Conservation (phyloP, 2,888 invertebrate species). For the Autographa gamma region DNA sequence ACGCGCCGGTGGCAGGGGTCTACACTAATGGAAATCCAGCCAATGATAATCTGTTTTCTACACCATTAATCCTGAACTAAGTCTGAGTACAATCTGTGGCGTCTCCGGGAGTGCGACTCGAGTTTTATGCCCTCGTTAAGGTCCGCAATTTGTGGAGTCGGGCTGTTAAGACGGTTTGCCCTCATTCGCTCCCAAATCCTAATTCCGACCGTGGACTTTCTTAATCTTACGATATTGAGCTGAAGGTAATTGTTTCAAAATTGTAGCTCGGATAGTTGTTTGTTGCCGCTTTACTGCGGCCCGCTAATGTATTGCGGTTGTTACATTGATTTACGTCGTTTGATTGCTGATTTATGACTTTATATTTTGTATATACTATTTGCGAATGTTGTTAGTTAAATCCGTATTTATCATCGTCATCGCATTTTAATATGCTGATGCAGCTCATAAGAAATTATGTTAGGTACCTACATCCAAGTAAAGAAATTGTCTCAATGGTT, state of each 20-base stretch:
- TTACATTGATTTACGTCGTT: slow-evolving; percentile 41
- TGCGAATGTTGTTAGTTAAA: neutral
- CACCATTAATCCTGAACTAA: slow-evolving; percentile 89
- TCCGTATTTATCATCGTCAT: neutral
- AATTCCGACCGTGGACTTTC: slow-evolving; percentile 87
- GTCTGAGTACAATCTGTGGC: slow-evolving; percentile 88
- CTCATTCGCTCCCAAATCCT: slow-evolving; percentile 84
- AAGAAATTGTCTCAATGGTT: slow-evolving; percentile 20
- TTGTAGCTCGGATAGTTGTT: slow-evolving; percentile 79
- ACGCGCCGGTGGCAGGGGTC: slow-evolving; percentile 88
- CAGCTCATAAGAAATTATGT: slow-evolving; percentile 2
- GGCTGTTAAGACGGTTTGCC: slow-evolving; percentile 84
- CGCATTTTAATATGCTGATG: too few species aligned
- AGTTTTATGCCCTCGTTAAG: slow-evolving; percentile 89
- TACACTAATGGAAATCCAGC: slow-evolving; percentile 87
- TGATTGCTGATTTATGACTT: slow-evolving; percentile 34
- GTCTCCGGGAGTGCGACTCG: slow-evolving; percentile 84
- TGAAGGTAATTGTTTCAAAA: slow-evolving; percentile 88
- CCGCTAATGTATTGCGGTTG: slow-evolving; percentile 47
- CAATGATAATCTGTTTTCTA: slow-evolving; percentile 90
- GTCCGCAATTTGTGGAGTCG: slow-evolving; percentile 89
- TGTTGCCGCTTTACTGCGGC: slow-evolving; percentile 46
- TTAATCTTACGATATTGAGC: slow-evolving; percentile 88
- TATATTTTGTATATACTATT: neutral
- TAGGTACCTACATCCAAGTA: neutral